Evolutionary conservation across 2,113 vertebrate species (phyloP), one percentile per base, ranked within the genome.

Genomic region (Manacus vitellinus): DNA sequence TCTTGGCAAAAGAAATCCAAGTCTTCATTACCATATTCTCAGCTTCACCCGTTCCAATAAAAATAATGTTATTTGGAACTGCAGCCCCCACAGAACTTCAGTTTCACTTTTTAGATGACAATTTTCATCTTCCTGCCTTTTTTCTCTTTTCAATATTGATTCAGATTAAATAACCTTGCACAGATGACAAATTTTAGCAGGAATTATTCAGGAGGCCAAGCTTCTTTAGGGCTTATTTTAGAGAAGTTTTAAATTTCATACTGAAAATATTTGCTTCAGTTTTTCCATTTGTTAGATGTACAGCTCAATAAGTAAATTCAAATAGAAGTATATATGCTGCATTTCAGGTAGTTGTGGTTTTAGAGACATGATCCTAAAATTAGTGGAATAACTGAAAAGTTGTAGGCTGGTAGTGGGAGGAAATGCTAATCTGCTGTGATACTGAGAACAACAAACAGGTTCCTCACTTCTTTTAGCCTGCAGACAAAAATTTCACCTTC

Each of bases 191-290:
- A 94, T 91, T 95, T 75, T 35, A 92, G 91, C 77, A 94, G 87
- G 78, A 95, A 91, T 92, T 95, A 95, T 94, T 94, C 93, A 96
- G 89, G 77, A 95, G 91, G 70, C 84, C 95, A 95, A 94, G 89
- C 93, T 89, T 92, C 94, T 96, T 94, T 91, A 94, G 37, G 81
- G 93, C 91, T 96, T 92, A 87, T 91, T 94, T 89, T 71, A 82
- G 39, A 92, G 74, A 35, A 79, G 93, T 85, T 91, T 94, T 84
- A 94, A 55, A 95, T 93, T 95, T 95, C 91, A 70, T 49, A 82
- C 11, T 58, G 61, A 92, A 97, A 95, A 89, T 95, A 72, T 85
- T 95, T 91, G 68, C 87, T 82, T 89, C 80, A 79, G 8, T 82
- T 95, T 96, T 95, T 91, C 89, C 93, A 95, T 88, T 97, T 93